These are phyloP conservation scores for Sinocyclocheilus anophthalmus DNA, from an alignment of 2,113 vertebrate species.

Conservation along the genomic window DNA sequence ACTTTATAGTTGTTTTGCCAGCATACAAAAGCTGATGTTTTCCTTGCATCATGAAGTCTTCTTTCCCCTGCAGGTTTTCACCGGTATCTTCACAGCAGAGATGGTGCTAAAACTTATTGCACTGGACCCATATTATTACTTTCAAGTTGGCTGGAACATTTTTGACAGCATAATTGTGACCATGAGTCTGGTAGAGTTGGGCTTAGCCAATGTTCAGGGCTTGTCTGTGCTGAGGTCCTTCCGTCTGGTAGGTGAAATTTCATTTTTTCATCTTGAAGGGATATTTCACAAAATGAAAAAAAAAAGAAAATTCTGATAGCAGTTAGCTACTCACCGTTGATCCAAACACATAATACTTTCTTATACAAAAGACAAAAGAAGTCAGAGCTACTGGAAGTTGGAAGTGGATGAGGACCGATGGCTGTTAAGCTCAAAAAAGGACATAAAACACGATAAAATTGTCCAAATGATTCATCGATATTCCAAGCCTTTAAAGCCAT, in stretches of 20 bases:
- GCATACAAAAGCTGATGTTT: neutral
- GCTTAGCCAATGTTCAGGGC: conserved; percentile 86
- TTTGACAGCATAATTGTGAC: conserved; percentile 96
- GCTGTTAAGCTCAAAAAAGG: neutral
- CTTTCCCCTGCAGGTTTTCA: conserved; percentile 84
- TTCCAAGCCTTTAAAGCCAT: neutral
- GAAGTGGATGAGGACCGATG: neutral
- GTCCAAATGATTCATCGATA: neutral
- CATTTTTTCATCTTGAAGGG: neutral
- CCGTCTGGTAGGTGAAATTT: conserved; percentile 81
- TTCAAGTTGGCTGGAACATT: conserved; percentile 96
- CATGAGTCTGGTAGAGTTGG: conserved; percentile 92
- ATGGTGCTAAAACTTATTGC: conserved; percentile 95
- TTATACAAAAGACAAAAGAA: neutral
- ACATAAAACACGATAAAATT: neutral
- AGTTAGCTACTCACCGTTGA: neutral
- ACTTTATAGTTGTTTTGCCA: neutral
- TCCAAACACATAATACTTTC: neutral
- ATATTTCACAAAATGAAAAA: neutral
- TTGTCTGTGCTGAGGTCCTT: conserved; percentile 95
- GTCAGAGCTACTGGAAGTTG: neutral
- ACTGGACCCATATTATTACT: conserved; percentile 92
- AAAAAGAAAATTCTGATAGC: no score
- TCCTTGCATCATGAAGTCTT: neutral
- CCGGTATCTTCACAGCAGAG: conserved; percentile 92